Conservation (phyloP, 1,140 invertebrate species). For the Caenorhabditis brenneri region DNA sequence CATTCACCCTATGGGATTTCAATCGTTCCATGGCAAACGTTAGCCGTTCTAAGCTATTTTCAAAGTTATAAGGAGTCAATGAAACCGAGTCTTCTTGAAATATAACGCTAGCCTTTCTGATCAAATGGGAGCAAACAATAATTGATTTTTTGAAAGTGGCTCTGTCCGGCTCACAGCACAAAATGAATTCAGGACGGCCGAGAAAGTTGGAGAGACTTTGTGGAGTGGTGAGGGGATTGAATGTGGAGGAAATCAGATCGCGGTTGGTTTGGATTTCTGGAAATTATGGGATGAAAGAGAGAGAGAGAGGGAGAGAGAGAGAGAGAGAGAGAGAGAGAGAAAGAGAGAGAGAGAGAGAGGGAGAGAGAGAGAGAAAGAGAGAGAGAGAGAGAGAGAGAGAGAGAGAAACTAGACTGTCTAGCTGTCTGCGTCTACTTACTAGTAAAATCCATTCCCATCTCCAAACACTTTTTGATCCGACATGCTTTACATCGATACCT, state of each 20-base stretch:
- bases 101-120: background rate
- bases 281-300: background rate
- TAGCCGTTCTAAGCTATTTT: background rate
- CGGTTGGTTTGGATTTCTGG: background rate
- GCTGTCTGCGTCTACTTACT: too few species aligned
- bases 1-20: background rate
- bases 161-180: background rate
- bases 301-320: background rate
- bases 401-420: too few species aligned
- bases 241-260: background rate
- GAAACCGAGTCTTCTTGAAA: background rate
- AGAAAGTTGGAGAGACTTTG: background rate
- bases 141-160: background rate
- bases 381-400: too few species aligned
- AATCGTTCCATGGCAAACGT: background rate
- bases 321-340: too few species aligned
- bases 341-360: too few species aligned
- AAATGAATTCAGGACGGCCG: background rate
- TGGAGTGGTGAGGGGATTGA: background rate
- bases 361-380: too few species aligned
- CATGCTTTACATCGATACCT: background rate
- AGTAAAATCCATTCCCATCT: constrained; percentile 1
- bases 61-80: background rate
- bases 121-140: background rate
- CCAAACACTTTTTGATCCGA: background rate